phyloP scores from a whole-genome alignment of 2,113 vertebrate genomes.

The Psittacus erithacus region DNA sequence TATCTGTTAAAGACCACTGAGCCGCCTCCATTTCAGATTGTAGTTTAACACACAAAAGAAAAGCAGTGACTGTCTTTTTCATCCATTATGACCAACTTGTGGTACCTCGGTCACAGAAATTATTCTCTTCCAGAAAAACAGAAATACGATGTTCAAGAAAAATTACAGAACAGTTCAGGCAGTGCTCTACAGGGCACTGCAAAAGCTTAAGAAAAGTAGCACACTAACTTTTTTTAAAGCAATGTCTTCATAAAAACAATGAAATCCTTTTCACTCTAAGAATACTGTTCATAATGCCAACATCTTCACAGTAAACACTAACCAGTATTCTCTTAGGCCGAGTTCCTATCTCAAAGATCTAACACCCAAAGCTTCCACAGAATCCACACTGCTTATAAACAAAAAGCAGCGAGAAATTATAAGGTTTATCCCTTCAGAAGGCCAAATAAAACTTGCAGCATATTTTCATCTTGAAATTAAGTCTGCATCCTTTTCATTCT shows the following conservation, averaged over 20 bases:
- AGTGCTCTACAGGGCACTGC: fast-evolving
- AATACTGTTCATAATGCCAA: background rate
- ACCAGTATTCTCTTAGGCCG: background rate
- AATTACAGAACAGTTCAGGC: background rate
- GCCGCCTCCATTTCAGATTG: background rate
- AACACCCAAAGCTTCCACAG: background rate
- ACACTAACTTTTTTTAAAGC: background rate
- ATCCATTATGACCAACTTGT: background rate
- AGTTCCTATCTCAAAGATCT: background rate
- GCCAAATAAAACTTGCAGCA: background rate
- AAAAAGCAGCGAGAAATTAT: background rate
- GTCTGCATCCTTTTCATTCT: background rate
- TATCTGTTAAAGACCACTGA: background rate
- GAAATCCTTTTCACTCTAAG: background rate
- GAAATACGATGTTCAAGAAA: background rate
- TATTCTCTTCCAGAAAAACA: background rate
- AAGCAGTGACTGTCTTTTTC: background rate
- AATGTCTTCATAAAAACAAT: background rate
- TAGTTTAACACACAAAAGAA: background rate
- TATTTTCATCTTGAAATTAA: background rate
- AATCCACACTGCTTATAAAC: background rate
- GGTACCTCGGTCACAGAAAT: background rate
- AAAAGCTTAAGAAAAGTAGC: background rate
- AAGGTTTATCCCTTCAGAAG: background rate
- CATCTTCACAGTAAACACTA: background rate